Base-by-base conservation (phyloP, 2,888 invertebrate species). In the Girardia tigrina region DNA sequence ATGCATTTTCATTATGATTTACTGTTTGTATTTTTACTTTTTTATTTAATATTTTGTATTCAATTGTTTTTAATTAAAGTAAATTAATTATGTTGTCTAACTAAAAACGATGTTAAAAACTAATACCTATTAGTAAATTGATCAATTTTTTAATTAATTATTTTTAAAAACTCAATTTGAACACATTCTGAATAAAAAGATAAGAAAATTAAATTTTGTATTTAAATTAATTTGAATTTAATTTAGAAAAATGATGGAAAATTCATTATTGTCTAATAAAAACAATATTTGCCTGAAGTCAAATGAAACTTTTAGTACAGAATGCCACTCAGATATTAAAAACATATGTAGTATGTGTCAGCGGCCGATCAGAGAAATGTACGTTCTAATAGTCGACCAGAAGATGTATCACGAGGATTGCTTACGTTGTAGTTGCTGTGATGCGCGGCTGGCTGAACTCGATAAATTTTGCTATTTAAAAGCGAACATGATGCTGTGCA, bases 401-500 rank as follows among this genome's bases (percentile, higher is more conserved):
- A 87, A 91, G 83, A 91, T 89, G 85, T 93, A 92, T 92, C 93
- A 93, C 86, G 92, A 93, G 80, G 92, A 92, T 85, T 92, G 92
- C 81, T 88, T 93, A 78, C 92, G 92, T 77, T 83, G 83, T 76
- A 91, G 91, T 77, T 92, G 92, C 85, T 93, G 93, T 83, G 91
- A 92, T 85, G 92, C 92, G 84, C 87, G 92, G 74, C 88, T 93
- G n/a, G 92, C 92, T 0, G 92, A 92, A 85, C 91, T 92, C 69
- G 92, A 92, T 78, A 91, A 91, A 75, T 91, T 91, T 78, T 87
- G 92, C 74, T 93, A 91, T 86, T 90, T 91, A 80, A 92, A 91
- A 85, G 91, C 91, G 69, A 91, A 92, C 85, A 89, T 92, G 78
- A 90, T 92, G 84, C 88, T 92, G 77, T 93, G 92, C 87, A 90